Evolutionary conservation across 2,113 vertebrate genomes (phyloP), one percentile per base, ranked within the genome.

Genomic region (Nothocercus julius): DNA sequence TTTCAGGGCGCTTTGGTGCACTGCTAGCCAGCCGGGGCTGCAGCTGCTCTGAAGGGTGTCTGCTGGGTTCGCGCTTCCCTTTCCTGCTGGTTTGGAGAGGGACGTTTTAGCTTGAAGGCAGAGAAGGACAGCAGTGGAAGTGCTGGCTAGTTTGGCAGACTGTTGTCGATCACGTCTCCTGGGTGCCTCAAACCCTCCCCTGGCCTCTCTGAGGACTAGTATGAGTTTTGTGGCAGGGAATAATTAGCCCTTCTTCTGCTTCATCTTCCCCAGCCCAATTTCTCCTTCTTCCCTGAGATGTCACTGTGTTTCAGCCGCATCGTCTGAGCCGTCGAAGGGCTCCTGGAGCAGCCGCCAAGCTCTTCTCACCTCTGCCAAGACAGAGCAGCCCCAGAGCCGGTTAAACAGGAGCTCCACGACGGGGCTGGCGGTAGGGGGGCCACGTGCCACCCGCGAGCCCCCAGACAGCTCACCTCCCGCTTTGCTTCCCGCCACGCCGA

Each of bases 1-100:
- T 72, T 70, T 38, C 47, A 53, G 36, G 34, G 13, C 27, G 17
- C n/a, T 28, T 53, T 72, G 14, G 86, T 86, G 81, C 44, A 3
- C 62, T 69, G 0, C 0, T 18, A 28, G 40, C 16, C 45, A n/a
- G 30, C 36, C 64, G 5, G 1, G 87, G 76, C 64, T 56, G n/a
- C 25, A 1, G 2, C 79, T 32, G 32, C 28, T 9, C 53, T 63
- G n/a, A 7, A 0, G 47, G 86, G 51, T 54, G 34, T 49, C 21
- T 19, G 24, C 22, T 68, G 53, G 21, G 61, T 72, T 27, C 13
- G 70, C 53, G 7, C 8, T 64, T 85, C 54, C 25, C 25, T 42
- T 45, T 87, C 47, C 28, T 62, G 72, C 47, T 20, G 5, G 38
- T 73, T 81, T 82, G 59, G 32, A 51, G 16, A 9, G 4, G 2